phyloP scores from a whole-genome alignment of 2,888 invertebrate genomes.

The Drosophila colorata region DNA sequence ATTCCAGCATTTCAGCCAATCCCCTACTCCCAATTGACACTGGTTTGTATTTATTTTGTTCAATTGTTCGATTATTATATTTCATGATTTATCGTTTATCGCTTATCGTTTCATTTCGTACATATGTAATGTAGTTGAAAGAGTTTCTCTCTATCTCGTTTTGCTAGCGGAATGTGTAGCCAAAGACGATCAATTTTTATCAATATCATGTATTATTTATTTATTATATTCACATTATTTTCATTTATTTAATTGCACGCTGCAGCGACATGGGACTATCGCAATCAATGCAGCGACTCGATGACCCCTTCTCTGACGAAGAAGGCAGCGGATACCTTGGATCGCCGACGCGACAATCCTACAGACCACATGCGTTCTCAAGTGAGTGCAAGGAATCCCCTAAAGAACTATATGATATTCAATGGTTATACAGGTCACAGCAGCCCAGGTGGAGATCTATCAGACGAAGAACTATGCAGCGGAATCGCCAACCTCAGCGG shows the following conservation, averaged over 20 bases:
- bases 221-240: slow-evolving; percentile 32
- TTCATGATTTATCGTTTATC: slow-evolving; percentile 63
- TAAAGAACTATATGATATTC: not conserved
- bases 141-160: slow-evolving; percentile 32
- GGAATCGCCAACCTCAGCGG: slow-evolving; percentile 85
- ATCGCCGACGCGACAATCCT: slow-evolving; percentile 86
- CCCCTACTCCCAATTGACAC: slow-evolving; percentile 96
- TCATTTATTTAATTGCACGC: slow-evolving; percentile 36
- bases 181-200: slow-evolving; percentile 36
- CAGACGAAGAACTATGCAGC: slow-evolving; percentile 85
- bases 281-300: slow-evolving; percentile 86
- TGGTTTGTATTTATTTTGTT: slow-evolving; percentile 86
- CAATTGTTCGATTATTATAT: slow-evolving; percentile 72
- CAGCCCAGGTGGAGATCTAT: slow-evolving; percentile 86
- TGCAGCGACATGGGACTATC: slow-evolving; percentile 86
- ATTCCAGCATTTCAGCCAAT: slow-evolving; percentile 96
- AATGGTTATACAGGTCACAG: slow-evolving; percentile 83
- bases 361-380: slow-evolving; percentile 87
- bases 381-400: slow-evolving; percentile 73
- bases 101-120: slow-evolving; percentile 40
- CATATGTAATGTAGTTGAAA: slow-evolving; percentile 20
- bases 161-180: slow-evolving; percentile 57
- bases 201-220: slow-evolving; percentile 33
- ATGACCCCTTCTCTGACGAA: slow-evolving; percentile 96
- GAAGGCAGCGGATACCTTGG: slow-evolving; percentile 88